Evolutionary conservation across 2,113 vertebrate species (phyloP), one percentile per base, ranked within the genome.

Genomic region (Ameiurus melas): DNA sequence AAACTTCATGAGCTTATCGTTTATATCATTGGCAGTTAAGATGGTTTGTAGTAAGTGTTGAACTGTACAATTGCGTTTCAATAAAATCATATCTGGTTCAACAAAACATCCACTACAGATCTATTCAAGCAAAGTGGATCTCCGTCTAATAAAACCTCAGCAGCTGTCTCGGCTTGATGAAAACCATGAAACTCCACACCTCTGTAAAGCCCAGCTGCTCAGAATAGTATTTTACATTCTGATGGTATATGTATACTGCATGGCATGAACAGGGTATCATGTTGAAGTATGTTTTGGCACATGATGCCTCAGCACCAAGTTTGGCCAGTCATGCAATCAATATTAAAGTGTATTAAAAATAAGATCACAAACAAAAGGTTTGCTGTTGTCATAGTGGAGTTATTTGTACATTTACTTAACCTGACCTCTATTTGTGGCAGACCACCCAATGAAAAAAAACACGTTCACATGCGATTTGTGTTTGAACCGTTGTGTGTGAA

Each of bases 241-340:
- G 85, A 85, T 88, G 55, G 68, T 90, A 89, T 87, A 85, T 89
- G 77, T 82, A 68, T 27, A 62, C 90, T 68, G 83, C 30, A 82
- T n/a, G 17, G 57, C 30, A 73, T 43, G 51, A 90, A 60, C 77
- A 79, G n/a, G 75, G 22, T 87, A 85, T 87, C 85, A 89, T 25
- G 30, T 53, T 81, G 33, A 16, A 57, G 57, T 47, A 75, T 39
- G n/a, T 27, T 12, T n/a, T 66, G 87, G 51, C 78, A 88, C 51
- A 39, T 9, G 68, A 64, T 85, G 75, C 70, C 22, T 66, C 60
- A 80, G 60, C 77, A 80, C n/a, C 43, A 64, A 78, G 25, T 20
- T 68, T 22, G 60, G 43, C 43, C 27, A 55, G 75, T 39, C 58
- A 81, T 68, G 39, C 66, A 84, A 55, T 7, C 2, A 30, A 19